Percentiles rank a stretch among this genome's conserved stretches.
Conservation (phyloP, 2,888 invertebrate genomes). For the Acleris holmiana region DNA sequence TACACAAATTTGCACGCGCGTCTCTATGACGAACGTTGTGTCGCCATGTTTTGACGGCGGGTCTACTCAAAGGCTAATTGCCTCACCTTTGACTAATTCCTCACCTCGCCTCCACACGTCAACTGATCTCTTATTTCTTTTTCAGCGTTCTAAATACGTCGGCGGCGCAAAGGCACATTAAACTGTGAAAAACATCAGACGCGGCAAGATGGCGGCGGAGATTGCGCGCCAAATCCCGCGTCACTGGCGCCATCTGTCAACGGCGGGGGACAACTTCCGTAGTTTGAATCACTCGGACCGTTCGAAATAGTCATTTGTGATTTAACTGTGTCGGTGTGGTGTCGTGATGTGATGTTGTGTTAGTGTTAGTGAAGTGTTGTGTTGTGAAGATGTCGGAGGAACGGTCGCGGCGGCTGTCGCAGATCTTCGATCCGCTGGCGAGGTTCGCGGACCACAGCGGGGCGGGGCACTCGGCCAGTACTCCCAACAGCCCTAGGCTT, state of each 20-base stretch:
- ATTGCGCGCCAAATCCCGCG: constrained; percentile 72
- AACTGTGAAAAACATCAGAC: constrained; percentile 73
- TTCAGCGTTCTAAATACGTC: constrained; percentile 74
- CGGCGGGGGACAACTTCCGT: constrained; percentile 58
- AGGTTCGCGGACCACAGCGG: constrained; percentile 88
- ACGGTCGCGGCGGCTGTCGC: constrained; percentile 90
- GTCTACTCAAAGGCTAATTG: constrained; percentile 57
- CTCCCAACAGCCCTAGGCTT: constrained; percentile 89
- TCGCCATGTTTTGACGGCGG: constrained; percentile 57
- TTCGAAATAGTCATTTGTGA: constrained; percentile 74
- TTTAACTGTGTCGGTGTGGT: constrained; percentile 64
- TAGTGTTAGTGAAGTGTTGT: constrained; percentile 62
- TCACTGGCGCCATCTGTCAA: constrained; percentile 68
- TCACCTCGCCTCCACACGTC: constrained; percentile 54
- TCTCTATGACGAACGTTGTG: constrained; percentile 39
- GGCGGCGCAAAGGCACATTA: constrained; percentile 61
- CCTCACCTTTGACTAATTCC: constrained; percentile 66
- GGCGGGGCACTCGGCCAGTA: constrained; percentile 83
- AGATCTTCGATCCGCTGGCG: constrained; percentile 92
- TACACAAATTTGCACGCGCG: constrained; percentile 7
- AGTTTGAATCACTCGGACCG: constrained; percentile 67
- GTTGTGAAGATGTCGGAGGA: constrained; percentile 85
- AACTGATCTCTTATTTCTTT: constrained; percentile 71
- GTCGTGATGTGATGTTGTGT: constrained; percentile 72
- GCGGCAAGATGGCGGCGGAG: constrained; percentile 69